A percentile compares a stretch with the other conserved stretches of the same genome.
These are phyloP conservation scores for Steinernema carpocapsae DNA, from an alignment of 2,888 invertebrate genomes.

Conservation along the genomic window DNA sequence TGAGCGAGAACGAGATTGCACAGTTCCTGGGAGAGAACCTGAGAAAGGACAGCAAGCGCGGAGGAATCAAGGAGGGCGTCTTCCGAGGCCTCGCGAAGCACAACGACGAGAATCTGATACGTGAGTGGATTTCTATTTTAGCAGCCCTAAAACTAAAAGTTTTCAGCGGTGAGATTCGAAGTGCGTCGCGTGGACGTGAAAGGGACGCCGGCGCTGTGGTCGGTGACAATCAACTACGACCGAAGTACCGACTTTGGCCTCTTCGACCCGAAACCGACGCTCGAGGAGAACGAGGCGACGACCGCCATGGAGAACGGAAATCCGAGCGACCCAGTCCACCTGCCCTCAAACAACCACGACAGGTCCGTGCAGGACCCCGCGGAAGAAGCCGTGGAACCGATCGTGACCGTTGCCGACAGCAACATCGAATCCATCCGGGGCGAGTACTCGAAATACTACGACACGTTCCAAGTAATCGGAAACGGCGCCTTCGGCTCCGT, in stretches of 20 bases:
- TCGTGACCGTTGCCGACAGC: conserved; percentile 17
- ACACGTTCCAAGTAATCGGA: conserved; percentile 76
- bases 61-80: conserved; percentile 37
- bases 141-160: too few species aligned
- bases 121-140: not conserved
- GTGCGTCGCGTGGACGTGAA: conserved; percentile 27
- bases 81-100: conserved; percentile 49
- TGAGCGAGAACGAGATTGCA: conserved; percentile 28
- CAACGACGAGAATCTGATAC: conserved; percentile 42
- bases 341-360: conserved; percentile 22
- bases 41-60: conserved; percentile 30
- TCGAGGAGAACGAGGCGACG: conserved; percentile 3
- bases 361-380: not conserved
- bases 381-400: conserved; percentile 12
- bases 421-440: conserved; percentile 43
- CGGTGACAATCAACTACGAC: conserved; percentile 48
- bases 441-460: conserved; percentile 74
- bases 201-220: conserved; percentile 43
- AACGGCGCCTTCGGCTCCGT: conserved; percentile 80
- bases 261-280: conserved; percentile 29
- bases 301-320: conserved; percentile 13
- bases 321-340: conserved; percentile 1
- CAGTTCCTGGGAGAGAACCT: conserved; percentile 28
- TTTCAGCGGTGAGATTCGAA: conserved; percentile 32
- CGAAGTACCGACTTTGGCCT: conserved; percentile 48